Evolutionary conservation across 2,797 vertebrate genomes (phyloP).

Genomic region (Caiman crocodilus): DNA sequence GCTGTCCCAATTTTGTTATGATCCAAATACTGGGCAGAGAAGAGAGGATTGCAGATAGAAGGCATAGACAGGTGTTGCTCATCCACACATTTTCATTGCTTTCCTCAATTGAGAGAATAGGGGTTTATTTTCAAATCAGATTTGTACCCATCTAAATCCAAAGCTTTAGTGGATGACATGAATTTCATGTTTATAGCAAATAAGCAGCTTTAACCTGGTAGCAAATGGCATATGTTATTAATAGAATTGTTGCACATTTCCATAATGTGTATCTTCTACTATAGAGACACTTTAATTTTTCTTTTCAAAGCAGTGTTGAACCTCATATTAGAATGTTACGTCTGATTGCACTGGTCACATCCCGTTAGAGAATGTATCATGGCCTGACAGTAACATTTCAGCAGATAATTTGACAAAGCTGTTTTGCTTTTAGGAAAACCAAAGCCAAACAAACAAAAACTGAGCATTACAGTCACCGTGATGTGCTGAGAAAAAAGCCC

Average conservation of each 20-base stretch:
- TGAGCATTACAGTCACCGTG: neutral
- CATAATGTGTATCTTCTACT: neutral
- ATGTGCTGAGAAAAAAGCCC: slow-evolving; percentile 12
- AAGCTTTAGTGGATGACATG: neutral
- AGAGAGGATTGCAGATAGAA: neutral
- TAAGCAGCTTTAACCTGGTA: neutral
- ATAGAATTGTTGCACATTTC: neutral
- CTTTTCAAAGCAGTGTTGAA: neutral
- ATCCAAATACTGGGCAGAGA: neutral
- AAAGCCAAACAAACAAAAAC: neutral
- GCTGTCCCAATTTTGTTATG: neutral
- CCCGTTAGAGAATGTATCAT: neutral
- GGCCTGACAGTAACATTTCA: slow-evolving; percentile 15
- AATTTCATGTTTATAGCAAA: slow-evolving; percentile 19
- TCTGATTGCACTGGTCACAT: neutral
- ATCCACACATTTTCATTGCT: slow-evolving; percentile 3
- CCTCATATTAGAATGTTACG: neutral
- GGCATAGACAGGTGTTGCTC: neutral
- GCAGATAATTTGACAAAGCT: neutral
- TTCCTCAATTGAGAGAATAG: slow-evolving; percentile 43
- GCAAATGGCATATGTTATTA: neutral
- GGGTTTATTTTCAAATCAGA: neutral
- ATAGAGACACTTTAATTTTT: neutral
- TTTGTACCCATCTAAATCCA: neutral
- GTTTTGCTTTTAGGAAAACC: neutral